phyloP scores from a whole-genome alignment of 2,888 invertebrate species.

The Schizotus pectinicornis region DNA sequence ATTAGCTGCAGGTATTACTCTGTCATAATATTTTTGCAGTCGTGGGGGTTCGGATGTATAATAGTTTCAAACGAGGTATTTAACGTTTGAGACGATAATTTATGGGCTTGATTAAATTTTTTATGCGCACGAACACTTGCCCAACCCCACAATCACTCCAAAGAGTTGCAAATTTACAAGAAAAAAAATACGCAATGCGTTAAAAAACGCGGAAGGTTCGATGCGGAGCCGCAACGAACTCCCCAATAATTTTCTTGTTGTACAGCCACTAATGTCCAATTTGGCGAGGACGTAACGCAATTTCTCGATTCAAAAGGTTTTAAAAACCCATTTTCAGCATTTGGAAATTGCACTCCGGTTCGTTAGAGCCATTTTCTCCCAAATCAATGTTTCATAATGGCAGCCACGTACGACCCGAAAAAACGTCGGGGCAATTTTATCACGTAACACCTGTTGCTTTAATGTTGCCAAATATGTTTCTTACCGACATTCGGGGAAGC shows the following conservation, averaged over 20 bases:
- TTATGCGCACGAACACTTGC: conserved; percentile 1
- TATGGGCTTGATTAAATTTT: conserved; percentile 26
- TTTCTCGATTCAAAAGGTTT: neutral
- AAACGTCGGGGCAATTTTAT: neutral
- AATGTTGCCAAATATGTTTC: no score
- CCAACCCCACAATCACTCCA: no score
- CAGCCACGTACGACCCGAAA: neutral
- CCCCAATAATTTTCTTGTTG: no score
- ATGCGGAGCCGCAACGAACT: no score
- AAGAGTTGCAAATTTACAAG: no score
- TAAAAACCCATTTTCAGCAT: neutral
- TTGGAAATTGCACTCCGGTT: neutral
- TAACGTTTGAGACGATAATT: conserved; percentile 26
- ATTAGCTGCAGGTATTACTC: conserved; percentile 43
- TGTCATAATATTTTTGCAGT: conserved; percentile 45
- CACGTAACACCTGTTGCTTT: conserved; percentile 9
- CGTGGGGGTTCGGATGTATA: conserved; percentile 30
- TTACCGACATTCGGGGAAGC: no score
- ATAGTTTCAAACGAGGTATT: conserved; percentile 37
- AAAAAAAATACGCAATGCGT: no score
- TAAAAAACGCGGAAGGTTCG: no score
- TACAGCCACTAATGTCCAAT: no score
- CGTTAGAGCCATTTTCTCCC: neutral
- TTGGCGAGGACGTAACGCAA: no score
- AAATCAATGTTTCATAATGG: conserved; percentile 1